Conservation (phyloP, 2,797 vertebrate genomes). For the Phataginus tricuspis region DNA sequence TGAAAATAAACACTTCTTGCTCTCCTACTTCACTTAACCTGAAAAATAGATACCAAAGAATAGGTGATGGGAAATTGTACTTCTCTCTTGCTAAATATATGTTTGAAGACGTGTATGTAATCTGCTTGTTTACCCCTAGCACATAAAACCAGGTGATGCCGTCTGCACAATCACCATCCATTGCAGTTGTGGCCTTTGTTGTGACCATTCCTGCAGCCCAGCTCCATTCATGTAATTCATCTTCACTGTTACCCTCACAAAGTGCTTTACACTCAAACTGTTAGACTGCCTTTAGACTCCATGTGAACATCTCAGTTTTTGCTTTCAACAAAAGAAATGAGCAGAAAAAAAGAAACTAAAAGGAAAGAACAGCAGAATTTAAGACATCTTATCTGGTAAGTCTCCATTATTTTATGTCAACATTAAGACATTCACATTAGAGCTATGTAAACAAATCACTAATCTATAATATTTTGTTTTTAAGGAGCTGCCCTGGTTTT, state of each 20-base stretch:
- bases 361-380: background rate
- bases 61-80: background rate
- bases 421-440: background rate
- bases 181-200: background rate
- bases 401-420: background rate
- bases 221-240: too few species aligned
- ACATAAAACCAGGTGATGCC: background rate
- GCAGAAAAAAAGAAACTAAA: background rate
- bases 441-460: background rate
- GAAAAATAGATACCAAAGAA: background rate
- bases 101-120: background rate
- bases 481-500: background rate
- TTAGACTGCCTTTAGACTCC: background rate
- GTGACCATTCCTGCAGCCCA: background rate
- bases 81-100: background rate
- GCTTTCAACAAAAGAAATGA: conserved; percentile 50
- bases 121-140: background rate
- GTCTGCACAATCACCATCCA: accelerated
- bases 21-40: background rate
- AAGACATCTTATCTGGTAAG: conserved; percentile 37
- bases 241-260: background rate
- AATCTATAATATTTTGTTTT: conserved; percentile 45
- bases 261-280: background rate
- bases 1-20: background rate
- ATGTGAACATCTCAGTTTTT: background rate